Conservation (phyloP, 2,888 invertebrate genomes). For the Conchocele bisecta region DNA sequence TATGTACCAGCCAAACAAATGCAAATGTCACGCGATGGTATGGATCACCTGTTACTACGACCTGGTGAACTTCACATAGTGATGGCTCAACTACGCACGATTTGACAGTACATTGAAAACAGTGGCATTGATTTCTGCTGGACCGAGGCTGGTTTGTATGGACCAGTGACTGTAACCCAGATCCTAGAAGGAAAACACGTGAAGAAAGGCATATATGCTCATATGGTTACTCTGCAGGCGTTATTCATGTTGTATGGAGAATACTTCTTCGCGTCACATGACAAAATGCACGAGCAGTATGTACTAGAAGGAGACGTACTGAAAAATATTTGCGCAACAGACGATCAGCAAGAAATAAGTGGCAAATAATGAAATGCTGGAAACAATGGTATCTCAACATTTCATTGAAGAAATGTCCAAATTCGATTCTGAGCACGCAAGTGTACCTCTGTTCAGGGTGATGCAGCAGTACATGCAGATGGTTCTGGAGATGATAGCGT, state of each 20-base stretch:
- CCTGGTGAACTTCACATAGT: conserved; percentile 6
- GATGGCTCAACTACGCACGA: not conserved
- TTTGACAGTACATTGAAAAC: conserved; percentile 3
- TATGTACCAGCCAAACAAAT: not conserved
- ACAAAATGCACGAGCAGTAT: not conserved
- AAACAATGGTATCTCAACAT: too few relatives aligned
- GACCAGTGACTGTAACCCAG: not conserved
- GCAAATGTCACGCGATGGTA: not conserved
- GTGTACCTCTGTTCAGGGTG: too few relatives aligned
- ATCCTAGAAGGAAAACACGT: not conserved
- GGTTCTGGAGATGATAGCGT: not conserved
- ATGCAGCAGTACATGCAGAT: not conserved
- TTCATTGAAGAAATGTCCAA: too few relatives aligned
- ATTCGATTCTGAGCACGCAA: too few relatives aligned
- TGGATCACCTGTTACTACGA: not conserved
- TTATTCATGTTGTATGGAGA: not conserved
- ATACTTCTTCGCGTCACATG: not conserved
- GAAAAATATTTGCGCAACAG: too few relatives aligned
- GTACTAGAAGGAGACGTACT: too few relatives aligned
- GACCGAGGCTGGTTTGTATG: not conserved
- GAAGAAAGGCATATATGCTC: not conserved
- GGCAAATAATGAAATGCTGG: too few relatives aligned
- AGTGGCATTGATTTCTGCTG: not conserved
- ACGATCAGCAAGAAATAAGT: too few relatives aligned
- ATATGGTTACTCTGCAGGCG: not conserved